Evolutionary conservation across 2,113 vertebrate species (phyloP).

Genomic region (Bubo scandiacus): DNA sequence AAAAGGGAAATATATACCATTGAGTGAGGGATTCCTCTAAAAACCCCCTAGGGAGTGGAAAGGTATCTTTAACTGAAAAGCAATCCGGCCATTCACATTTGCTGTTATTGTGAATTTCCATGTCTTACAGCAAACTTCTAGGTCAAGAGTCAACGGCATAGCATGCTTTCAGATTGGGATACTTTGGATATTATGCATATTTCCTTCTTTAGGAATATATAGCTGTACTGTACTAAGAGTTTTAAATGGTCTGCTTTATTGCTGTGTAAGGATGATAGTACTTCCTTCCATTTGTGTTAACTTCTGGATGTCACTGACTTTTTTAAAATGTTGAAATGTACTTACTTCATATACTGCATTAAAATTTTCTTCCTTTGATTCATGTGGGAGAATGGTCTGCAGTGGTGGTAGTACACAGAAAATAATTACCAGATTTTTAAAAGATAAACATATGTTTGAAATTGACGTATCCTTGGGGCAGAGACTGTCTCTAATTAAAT

Average conservation of each 20-base stretch:
- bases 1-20: background rate
- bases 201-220: background rate
- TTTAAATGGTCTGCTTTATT: background rate
- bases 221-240: background rate
- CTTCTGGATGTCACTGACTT: background rate
- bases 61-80: background rate
- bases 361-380: background rate
- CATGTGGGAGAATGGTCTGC: background rate
- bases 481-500: constrained; percentile 1
- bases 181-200: background rate
- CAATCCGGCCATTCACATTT: background rate
- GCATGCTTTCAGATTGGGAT: background rate
- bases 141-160: background rate
- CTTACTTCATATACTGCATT: background rate
- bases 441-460: constrained; percentile 6
- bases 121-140: background rate
- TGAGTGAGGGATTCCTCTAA: background rate
- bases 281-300: background rate
- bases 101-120: background rate
- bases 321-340: background rate
- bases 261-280: background rate
- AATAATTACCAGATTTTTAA: constrained; percentile 1
- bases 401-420: background rate
- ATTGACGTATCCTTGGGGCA: background rate
- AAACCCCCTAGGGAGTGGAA: background rate